Percentiles rank a stretch among this genome's conserved stretches.
Evolutionary conservation across 2,888 invertebrate species (phyloP).

Genomic region (Cryptus viduatorius): DNA sequence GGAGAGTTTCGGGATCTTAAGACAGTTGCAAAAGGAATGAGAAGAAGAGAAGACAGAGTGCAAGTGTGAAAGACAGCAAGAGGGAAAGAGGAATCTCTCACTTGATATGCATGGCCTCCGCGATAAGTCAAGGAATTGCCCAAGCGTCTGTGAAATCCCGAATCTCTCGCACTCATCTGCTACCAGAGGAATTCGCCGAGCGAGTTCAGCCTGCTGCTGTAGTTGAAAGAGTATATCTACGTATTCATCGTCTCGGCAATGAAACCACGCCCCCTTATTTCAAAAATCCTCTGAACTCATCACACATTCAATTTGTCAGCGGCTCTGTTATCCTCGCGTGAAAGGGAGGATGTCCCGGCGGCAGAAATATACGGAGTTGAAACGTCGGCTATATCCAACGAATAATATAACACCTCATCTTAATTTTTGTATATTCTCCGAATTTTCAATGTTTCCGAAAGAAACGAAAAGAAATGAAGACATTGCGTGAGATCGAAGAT

Average conservation of each 20-base stretch:
- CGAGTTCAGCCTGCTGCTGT: slow-evolving; percentile 59
- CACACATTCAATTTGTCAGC: slow-evolving; percentile 82
- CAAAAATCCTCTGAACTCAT: slow-evolving; percentile 81
- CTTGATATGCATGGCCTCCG: slow-evolving; percentile 76
- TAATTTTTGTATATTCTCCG: background rate
- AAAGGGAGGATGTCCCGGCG: slow-evolving; percentile 20
- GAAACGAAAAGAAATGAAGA: no score
- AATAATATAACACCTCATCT: background rate
- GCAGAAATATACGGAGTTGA: background rate
- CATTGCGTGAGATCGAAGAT: background rate
- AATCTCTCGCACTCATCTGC: slow-evolving; percentile 79
- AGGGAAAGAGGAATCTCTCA: slow-evolving; percentile 59
- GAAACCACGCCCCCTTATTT: slow-evolving; percentile 77
- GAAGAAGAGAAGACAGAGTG: slow-evolving; percentile 31
- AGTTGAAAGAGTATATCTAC: slow-evolving; percentile 37
- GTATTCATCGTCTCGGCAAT: slow-evolving; percentile 55
- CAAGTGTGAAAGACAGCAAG: slow-evolving; percentile 35
- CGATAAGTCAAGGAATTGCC: slow-evolving; percentile 79
- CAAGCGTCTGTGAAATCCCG: slow-evolving; percentile 80
- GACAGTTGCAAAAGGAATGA: slow-evolving; percentile 20
- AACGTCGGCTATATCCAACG: background rate
- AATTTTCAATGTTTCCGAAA: background rate
- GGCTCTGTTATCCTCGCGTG: slow-evolving; percentile 67
- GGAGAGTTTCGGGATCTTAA: slow-evolving; percentile 5
- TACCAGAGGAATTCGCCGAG: slow-evolving; percentile 63